Conservation (phyloP, 64 coral and sea anemone species). For the Stylophora pistillata region DNA sequence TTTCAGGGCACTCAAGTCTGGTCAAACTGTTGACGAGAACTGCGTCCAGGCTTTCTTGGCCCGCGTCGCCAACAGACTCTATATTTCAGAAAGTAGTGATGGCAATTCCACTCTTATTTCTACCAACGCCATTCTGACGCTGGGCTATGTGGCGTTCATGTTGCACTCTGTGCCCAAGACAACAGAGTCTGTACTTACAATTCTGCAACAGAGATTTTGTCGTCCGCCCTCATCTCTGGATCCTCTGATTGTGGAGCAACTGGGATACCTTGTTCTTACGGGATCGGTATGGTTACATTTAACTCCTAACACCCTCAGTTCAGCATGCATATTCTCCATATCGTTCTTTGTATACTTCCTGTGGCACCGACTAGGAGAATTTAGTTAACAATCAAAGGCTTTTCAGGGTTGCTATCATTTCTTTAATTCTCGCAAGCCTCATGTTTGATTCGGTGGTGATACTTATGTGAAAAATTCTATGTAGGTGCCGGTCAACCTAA, state of each 20-base stretch:
- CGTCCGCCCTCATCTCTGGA: conserved; percentile 91
- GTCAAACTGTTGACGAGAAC: conserved; percentile 66
- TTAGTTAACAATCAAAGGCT: no score
- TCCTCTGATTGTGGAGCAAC: conserved; percentile 92
- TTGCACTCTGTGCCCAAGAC: conserved; percentile 79
- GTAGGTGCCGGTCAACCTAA: no score
- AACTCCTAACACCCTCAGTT: neutral
- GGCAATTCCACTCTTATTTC: conserved; percentile 72
- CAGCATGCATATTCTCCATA: no score
- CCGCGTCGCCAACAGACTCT: conserved; percentile 82
- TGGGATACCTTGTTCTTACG: conserved; percentile 72
- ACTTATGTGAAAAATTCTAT: no score
- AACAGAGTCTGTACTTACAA: conserved; percentile 78
- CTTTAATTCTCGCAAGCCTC: no score
- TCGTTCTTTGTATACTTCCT: no score
- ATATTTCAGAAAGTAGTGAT: conserved; percentile 74
- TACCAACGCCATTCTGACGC: conserved; percentile 79
- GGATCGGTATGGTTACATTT: conserved; percentile 51
- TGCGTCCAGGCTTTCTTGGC: conserved; percentile 80
- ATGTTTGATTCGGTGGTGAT: no score
- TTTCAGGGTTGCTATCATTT: no score
- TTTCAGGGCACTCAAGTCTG: conserved; percentile 65
- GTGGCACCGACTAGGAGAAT: no score
- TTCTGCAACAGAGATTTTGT: conserved; percentile 92
- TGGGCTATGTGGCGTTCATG: conserved; percentile 89